Percentiles rank a stretch among this genome's conserved stretches.
These are phyloP conservation scores for Syndactyla subalaris DNA, from an alignment of 2,797 vertebrate genomes.

Conservation along the genomic window DNA sequence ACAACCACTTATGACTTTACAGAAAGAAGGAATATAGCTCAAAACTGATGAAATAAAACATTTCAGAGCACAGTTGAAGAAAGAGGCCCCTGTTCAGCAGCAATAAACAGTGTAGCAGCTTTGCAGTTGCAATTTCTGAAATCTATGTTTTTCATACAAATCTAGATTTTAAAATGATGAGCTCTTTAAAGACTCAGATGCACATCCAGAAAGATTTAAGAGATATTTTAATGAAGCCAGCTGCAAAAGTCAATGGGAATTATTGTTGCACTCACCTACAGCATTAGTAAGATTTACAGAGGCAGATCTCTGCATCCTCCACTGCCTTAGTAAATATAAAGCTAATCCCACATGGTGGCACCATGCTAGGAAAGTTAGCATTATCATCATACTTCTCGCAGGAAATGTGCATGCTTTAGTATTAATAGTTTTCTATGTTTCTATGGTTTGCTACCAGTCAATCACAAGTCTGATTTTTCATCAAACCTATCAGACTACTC, in stretches of 20 bases:
- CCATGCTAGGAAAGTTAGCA: accelerated
- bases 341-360: neutral
- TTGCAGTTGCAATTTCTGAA: neutral
- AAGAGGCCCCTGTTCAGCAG: neutral
- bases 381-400: neutral
- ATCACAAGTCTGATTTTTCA: neutral
- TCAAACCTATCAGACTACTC: neutral
- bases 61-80: neutral
- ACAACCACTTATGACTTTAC: neutral
- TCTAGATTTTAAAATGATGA: neutral
- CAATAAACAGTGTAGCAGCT: neutral
- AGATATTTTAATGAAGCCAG: neutral
- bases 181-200: neutral
- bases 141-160: neutral
- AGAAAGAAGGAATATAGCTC: neutral
- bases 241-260: neutral
- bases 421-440: neutral
- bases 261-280: neutral
- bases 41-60: neutral
- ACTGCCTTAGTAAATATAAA: neutral
- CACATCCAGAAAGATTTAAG: neutral
- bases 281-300: neutral
- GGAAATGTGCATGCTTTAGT: neutral
- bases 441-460: neutral
- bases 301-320: neutral